Conservation (phyloP, 2,888 invertebrate species). For the Nemapogon koenigi region DNA sequence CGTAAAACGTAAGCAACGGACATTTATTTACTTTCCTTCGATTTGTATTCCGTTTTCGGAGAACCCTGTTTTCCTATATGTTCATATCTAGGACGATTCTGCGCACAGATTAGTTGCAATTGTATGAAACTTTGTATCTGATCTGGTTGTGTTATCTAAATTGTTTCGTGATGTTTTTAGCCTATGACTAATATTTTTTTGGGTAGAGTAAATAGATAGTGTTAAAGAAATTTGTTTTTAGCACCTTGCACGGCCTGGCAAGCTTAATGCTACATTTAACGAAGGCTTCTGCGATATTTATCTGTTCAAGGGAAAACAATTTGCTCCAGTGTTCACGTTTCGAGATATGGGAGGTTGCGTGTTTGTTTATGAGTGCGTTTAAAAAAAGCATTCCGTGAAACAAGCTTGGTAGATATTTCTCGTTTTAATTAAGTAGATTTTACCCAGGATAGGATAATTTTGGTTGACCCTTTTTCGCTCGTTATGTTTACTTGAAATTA, state of each 20-base stretch:
- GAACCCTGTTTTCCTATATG: constrained; percentile 10
- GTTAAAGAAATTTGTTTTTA: constrained; percentile 3
- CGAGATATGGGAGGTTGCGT: not conserved
- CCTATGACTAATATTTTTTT: constrained; percentile 2
- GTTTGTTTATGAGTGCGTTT: constrained; percentile 2
- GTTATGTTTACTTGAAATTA: too few relatives aligned
- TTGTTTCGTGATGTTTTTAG: too few relatives aligned
- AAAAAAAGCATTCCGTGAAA: constrained; percentile 1
- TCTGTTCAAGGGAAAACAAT: constrained; percentile 4
- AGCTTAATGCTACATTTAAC: constrained; percentile 10
- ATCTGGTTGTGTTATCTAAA: too few relatives aligned
- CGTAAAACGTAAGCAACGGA: constrained; percentile 19
- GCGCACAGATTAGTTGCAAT: not conserved
- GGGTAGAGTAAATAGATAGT: not conserved
- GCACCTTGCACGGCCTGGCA: not conserved
- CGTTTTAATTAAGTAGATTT: not conserved
- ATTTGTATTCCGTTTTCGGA: constrained; percentile 18
- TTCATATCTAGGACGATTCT: constrained; percentile 1
- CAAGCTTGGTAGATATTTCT: not conserved
- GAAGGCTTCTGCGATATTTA: constrained; percentile 6
- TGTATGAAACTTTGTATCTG: too few relatives aligned
- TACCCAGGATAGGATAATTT: too few relatives aligned
- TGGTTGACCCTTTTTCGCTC: too few relatives aligned
- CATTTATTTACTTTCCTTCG: constrained; percentile 18
- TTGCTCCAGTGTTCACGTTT: constrained; percentile 6